Base-by-base conservation (phyloP, 2,113 vertebrate species). In the Sebastes fasciatus region DNA sequence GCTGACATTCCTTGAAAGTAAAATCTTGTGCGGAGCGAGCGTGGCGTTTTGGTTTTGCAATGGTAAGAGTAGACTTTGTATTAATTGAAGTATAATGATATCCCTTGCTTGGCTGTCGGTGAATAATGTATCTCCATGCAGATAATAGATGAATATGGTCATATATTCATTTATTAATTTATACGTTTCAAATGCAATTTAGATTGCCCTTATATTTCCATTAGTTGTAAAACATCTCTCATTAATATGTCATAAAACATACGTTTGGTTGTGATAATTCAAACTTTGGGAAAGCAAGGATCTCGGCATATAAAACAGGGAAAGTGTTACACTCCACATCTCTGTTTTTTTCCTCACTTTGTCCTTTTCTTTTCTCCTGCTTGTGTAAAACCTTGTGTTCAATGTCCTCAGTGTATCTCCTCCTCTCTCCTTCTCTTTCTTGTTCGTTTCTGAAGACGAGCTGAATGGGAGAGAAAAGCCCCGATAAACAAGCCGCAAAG, bases 31-130 rank as follows among this genome's bases (percentile, higher is more conserved):
- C 69, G 67, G 64, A 65, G 68, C 63, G 69, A 62, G 55, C n/a
- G 68, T 69, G 74, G 67, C 58, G 70, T 88, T 88, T 64, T 64
- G 74, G 77, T 87, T 92, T 91, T 93, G 93, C 94, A 94, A 88
- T 95, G 83, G 88, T 88, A 93, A 94, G 91, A 91, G 87, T 81
- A 90, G 79, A 87, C 83, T 86, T 87, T 84, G 63, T 91, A 85
- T 91, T 94, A 95, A 95, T 95, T 91, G 89, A 94, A 95, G 91
- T 94, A 92, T 94, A 95, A 95, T 95, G 74, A 90, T 89, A 89
- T 93, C 87, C 74, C 66, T 61, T 49, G 82, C 83, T 73, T 52
- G 79, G 85, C 91, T 91, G 82, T 54, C 63, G 67, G 90, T 87
- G 93, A 93, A 95, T 94, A 93, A 94, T 94, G 93, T 88, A 91